These are phyloP conservation scores for Drosophila kokeensis DNA, from an alignment of 2,888 invertebrate species.

Conservation along the genomic window DNA sequence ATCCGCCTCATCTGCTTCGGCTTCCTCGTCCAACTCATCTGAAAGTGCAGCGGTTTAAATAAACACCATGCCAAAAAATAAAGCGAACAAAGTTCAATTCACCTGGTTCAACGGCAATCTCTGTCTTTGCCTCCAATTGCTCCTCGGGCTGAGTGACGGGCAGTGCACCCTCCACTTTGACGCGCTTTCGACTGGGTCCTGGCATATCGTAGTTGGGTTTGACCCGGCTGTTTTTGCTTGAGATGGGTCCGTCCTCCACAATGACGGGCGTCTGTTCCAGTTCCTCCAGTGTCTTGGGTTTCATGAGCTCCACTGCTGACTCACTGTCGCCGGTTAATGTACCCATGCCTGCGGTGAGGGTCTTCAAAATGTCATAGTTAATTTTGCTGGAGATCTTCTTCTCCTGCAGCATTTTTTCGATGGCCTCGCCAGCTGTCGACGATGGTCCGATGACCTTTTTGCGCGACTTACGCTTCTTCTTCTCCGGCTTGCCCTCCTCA, in stretches of 20 bases:
- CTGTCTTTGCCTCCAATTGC: constrained; percentile 52
- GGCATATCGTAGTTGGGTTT: constrained; percentile 75
- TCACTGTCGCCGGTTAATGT: constrained; percentile 40
- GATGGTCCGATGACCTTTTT: constrained; percentile 89
- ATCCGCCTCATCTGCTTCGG: constrained; percentile 66
- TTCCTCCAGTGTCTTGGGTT: constrained; percentile 47
- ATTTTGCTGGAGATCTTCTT: constrained; percentile 98
- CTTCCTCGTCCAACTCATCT: constrained; percentile 82
- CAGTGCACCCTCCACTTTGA: constrained; percentile 77
- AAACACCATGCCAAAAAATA: neutral
- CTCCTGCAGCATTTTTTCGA: constrained; percentile 97
- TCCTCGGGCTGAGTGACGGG: constrained; percentile 70
- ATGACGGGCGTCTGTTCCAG: constrained; percentile 62
- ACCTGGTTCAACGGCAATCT: constrained; percentile 77
- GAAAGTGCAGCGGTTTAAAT: neutral
- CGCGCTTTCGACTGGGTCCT: constrained; percentile 75
- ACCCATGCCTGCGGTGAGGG: constrained; percentile 86
- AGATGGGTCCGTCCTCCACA: constrained; percentile 69
- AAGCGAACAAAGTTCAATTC: neutral
- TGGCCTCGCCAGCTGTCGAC: constrained; percentile 93
- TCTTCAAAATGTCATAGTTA: constrained; percentile 97
- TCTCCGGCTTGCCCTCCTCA: constrained; percentile 94
- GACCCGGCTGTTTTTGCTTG: constrained; percentile 61
- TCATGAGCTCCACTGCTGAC: constrained; percentile 14
- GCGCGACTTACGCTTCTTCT: constrained; percentile 89